These are phyloP conservation scores for Scytalopus superciliaris DNA, from an alignment of 2,113 vertebrate genomes.

Conservation along the genomic window DNA sequence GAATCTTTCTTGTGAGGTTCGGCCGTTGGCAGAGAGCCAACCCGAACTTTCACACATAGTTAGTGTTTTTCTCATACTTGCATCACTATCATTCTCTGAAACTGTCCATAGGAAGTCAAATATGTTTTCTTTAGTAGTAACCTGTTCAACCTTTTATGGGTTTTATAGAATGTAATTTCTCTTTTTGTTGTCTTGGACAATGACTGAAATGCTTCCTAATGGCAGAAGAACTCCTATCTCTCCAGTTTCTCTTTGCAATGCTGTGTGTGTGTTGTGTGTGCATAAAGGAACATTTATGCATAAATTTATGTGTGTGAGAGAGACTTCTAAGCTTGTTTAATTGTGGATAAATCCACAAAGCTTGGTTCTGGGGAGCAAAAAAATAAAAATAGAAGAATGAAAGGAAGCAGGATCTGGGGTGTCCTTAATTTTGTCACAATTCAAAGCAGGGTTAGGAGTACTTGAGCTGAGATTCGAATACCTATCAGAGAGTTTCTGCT, in stretches of 20 bases:
- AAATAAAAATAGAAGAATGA: neutral
- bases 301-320: neutral
- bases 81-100: neutral
- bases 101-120: neutral
- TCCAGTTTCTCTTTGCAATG: neutral
- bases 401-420: accelerated
- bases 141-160: neutral
- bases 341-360: neutral
- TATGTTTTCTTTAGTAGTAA: neutral
- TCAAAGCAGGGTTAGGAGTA: neutral
- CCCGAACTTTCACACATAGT: too few relatives aligned
- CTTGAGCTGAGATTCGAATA: neutral
- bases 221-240: neutral
- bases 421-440: neutral
- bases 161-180: neutral
- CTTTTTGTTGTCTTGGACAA: neutral
- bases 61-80: neutral
- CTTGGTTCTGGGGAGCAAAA: neutral
- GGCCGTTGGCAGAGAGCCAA: too few relatives aligned
- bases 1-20: too few relatives aligned
- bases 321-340: neutral
- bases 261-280: neutral
- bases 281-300: neutral
- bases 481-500: neutral
- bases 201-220: neutral